A percentile compares a stretch with the other conserved stretches of the same genome.
phyloP scores from a whole-genome alignment of 1,140 invertebrate species.

The Pseudomyrmex sp. region DNA sequence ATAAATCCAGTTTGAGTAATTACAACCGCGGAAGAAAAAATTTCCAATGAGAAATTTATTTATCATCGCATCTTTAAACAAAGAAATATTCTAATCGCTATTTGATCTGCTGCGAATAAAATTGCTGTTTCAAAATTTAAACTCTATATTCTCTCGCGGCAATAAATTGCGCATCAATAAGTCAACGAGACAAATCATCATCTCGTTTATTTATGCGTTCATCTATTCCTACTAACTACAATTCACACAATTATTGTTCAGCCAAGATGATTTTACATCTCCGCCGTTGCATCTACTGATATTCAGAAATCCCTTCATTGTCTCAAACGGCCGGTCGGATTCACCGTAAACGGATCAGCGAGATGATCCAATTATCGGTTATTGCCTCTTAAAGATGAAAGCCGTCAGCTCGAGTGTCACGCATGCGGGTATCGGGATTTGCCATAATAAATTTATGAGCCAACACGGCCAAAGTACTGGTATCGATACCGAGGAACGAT shows the following conservation, averaged over 20 bases:
- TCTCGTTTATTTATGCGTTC: too few species aligned
- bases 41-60: too few species aligned
- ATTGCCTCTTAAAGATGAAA: slow-evolving; percentile 50
- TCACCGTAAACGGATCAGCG: not conserved
- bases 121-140: too few species aligned
- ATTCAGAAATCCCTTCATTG: not conserved
- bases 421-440: slow-evolving; percentile 5
- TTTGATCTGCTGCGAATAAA: too few species aligned
- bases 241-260: too few species aligned
- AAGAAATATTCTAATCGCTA: too few species aligned
- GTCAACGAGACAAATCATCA: too few species aligned
- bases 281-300: not conserved
- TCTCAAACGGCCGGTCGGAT: not conserved
- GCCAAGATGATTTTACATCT: too few species aligned
- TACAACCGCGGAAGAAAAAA: not conserved
- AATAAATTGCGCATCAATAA: too few species aligned
- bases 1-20: slow-evolving; percentile 1
- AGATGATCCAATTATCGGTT: slow-evolving; percentile 56
- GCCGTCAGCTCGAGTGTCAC: not conserved
- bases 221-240: too few species aligned
- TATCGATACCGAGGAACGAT: slow-evolving; percentile 13
- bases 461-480: slow-evolving; percentile 8
- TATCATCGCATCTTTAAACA: too few species aligned
- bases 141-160: too few species aligned
- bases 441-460: slow-evolving; percentile 43